Base-by-base conservation (phyloP, 1,140 invertebrate species). In the Whitmania pigra region DNA sequence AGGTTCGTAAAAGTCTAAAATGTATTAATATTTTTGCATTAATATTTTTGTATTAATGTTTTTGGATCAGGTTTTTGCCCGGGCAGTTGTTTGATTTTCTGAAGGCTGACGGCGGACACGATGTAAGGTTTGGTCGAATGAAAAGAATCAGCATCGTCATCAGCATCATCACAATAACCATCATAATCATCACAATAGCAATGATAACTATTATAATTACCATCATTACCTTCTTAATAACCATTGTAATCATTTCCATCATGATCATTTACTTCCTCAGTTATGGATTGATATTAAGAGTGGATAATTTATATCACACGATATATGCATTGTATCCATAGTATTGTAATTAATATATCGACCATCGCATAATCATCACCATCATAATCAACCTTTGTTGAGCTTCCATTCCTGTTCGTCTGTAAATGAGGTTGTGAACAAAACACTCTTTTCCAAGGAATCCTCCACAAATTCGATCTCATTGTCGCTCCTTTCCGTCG, bases 381-480 rank as follows among this genome's bases (percentile, higher is more conserved):
- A 31, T 68, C 67, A 68, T 9, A 20, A 31, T n/a, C n/a, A 63
- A 63, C 57, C 57, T 63, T 78, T 74, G 69, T 77, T 73, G 27
- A 80, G 72, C 4, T 74, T 63, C 79, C 79, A 80, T 67, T 79
- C 78, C 74, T 77, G 76, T 72, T 75, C 75, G 69, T 80, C 79
- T 40, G 78, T 76, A 69, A 80, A 80, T 60, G 76, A 78, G 43
- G 76, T 73, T 22, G 76, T 76, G 68, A 79, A 80, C 13, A 80
- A 74, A 7, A 73, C 72, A 55, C 77, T 78, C 22, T 77, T 74
- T 67, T 80, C 78, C 5, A 75, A 67, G 9, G 71, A 57, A 73
- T 80, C 78, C 72, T 78, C 77, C 20, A 77, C 53, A n/a, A 80
- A 60, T 27, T 77, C 75, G 2, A 80, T 69, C 22, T 77, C 75